Conservation (phyloP, 2,113 vertebrate species). For the Terrapene triunguis region DNA sequence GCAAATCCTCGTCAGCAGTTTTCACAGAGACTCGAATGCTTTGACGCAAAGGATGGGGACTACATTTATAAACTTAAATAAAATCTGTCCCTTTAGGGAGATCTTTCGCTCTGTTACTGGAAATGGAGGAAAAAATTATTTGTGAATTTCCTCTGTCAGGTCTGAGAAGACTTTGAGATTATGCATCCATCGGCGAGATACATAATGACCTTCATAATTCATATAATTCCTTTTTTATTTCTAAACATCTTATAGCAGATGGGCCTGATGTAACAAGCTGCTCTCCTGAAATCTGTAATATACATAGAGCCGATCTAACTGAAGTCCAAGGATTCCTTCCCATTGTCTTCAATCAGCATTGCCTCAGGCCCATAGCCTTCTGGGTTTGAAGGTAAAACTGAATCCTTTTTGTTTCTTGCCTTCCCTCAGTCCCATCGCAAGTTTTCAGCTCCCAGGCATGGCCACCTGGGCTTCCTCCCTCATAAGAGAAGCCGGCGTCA, state of each 20-base stretch:
- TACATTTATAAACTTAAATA: background rate
- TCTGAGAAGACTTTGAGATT: background rate
- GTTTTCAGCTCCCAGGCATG: slow-evolving; percentile 86
- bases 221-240: background rate
- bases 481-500: slow-evolving; percentile 83
- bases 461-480: slow-evolving; percentile 86
- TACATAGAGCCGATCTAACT: background rate
- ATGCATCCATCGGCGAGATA: background rate
- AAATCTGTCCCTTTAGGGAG: rapidly evolving
- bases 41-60: rapidly evolving
- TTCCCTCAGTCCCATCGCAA: slow-evolving; percentile 84
- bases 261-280: background rate
- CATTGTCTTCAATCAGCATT: rapidly evolving
- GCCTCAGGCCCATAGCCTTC: background rate
- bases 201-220: background rate
- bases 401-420: background rate
- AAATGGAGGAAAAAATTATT: background rate
- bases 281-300: background rate
- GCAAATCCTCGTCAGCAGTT: rapidly evolving
- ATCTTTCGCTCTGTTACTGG: background rate
- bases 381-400: background rate
- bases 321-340: background rate
- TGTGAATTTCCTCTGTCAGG: background rate
- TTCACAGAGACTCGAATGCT: background rate
- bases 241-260: background rate